Conservation (phyloP, 2,888 invertebrate species). For the Morinoia aosen region DNA sequence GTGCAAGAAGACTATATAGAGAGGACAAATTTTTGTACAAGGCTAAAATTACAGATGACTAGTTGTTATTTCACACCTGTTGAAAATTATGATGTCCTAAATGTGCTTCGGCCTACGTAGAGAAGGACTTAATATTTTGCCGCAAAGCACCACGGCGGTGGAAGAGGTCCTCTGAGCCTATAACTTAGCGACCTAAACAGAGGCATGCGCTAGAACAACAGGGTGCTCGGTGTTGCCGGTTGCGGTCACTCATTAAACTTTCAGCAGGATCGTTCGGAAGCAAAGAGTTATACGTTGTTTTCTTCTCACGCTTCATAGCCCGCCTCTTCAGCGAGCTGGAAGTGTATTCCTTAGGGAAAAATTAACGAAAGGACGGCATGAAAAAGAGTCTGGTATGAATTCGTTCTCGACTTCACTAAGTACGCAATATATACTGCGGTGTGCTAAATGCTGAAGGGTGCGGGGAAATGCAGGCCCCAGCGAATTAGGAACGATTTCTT, state of each 20-base stretch:
- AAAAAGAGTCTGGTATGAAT: not conserved
- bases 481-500: no score
- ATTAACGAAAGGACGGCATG: not conserved
- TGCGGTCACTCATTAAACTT: slow-evolving; percentile 42
- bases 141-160: not conserved
- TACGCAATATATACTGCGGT: no score
- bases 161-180: not conserved
- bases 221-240: not conserved
- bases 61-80: no score
- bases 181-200: slow-evolving; percentile 33
- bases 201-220: slow-evolving; percentile 31
- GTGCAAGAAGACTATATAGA: no score
- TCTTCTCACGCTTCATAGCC: not conserved
- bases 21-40: no score
- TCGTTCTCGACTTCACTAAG: no score
- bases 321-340: not conserved
- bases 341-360: not conserved
- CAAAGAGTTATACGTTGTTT: not conserved
- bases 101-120: no score
- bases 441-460: no score
- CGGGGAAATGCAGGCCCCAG: no score
- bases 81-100: no score
- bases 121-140: not conserved
- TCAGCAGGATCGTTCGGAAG: slow-evolving; percentile 27
- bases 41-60: no score